A percentile compares a stretch with the other conserved stretches of the same genome.
Evolutionary conservation across 2,797 vertebrate species (phyloP).

Genomic region (Hoplostethus atlanticus): DNA sequence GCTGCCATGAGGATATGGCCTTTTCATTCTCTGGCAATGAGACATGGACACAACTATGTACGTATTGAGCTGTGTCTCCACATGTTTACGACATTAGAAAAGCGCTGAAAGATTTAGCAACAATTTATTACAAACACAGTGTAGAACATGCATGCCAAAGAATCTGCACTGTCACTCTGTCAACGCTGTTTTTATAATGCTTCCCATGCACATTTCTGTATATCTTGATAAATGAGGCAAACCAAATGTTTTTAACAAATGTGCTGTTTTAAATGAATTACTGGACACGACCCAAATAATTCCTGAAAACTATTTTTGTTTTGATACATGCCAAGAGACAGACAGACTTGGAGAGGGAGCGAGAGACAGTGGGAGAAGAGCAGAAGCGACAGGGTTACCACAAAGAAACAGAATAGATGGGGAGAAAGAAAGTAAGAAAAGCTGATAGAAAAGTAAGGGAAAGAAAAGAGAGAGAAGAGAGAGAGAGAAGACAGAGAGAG

Average conservation of each 20-base stretch:
- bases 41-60: not conserved
- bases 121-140: not conserved
- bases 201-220: not conserved
- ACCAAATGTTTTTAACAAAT: slow-evolving; percentile 25
- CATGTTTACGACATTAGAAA: slow-evolving; percentile 3
- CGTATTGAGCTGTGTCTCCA: not conserved
- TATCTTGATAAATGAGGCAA: slow-evolving; percentile 22
- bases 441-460: slow-evolving; percentile 15
- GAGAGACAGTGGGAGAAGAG: not conserved
- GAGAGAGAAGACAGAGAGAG: slow-evolving; percentile 58
- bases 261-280: slow-evolving; percentile 32
- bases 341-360: not conserved
- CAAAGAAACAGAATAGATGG: not conserved
- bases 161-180: slow-evolving; percentile 6
- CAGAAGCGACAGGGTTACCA: slow-evolving; percentile 13
- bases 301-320: slow-evolving; percentile 3
- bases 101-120: too few species aligned
- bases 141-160: not conserved
- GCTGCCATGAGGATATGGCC: not conserved
- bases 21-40: not conserved
- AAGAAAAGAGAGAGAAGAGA: slow-evolving; percentile 40
- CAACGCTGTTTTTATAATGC: slow-evolving; percentile 16
- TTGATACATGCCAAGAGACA: not conserved
- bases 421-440: slow-evolving; percentile 1
- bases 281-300: slow-evolving; percentile 38